Evolutionary conservation across 2,888 invertebrate genomes (phyloP).

Genomic region (Amblyteles armatorius): DNA sequence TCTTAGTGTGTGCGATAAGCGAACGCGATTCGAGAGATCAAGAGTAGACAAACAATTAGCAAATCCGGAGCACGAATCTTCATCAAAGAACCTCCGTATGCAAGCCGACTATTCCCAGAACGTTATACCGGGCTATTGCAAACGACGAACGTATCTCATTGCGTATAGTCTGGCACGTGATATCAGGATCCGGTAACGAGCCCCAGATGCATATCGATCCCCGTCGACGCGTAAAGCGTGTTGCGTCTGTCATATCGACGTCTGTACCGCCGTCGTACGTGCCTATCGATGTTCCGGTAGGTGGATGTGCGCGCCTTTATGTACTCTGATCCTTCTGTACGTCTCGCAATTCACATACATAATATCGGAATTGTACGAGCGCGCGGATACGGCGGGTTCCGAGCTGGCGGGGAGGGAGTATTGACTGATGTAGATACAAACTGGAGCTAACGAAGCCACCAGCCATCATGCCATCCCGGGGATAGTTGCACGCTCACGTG

Average conservation of each 20-base stretch:
- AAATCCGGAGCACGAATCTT: neutral
- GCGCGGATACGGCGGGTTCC: neutral
- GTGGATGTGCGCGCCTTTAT: neutral
- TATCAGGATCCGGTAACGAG: neutral
- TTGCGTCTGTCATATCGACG: neutral
- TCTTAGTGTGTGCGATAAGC: neutral
- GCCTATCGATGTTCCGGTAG: neutral
- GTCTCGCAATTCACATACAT: constrained; percentile 16
- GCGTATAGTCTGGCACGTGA: neutral
- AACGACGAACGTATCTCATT: neutral
- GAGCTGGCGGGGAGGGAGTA: neutral
- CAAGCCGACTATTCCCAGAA: neutral
- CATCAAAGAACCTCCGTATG: constrained; percentile 1
- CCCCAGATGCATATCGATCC: neutral
- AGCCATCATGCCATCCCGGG: neutral
- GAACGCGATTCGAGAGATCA: neutral
- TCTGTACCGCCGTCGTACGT: neutral
- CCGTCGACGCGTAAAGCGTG: neutral
- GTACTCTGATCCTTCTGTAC: constrained; percentile 23
- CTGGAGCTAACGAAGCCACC: constrained; percentile 67
- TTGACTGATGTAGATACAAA: constrained; percentile 39
- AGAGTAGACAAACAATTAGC: neutral
- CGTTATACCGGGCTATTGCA: neutral
- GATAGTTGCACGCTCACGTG: constrained; percentile 22
- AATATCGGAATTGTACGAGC: constrained; percentile 58